Evolutionary conservation across 1,140 invertebrate species (phyloP).

Genomic region (Rhyzopertha dominica): DNA sequence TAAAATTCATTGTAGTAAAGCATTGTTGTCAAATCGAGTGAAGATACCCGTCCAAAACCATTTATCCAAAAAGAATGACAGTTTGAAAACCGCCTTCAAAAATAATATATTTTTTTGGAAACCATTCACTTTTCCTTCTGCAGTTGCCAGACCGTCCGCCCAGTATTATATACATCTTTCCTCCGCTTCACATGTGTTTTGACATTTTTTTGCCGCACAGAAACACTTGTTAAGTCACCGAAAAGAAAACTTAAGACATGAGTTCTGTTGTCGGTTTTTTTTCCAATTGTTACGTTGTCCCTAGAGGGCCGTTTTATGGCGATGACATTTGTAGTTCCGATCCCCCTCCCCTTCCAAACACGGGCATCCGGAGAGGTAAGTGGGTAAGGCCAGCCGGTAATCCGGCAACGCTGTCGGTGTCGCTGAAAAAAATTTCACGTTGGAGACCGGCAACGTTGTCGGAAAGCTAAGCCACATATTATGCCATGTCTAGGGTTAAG

Average conservation of each 20-base stretch:
- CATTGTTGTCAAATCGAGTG: no score
- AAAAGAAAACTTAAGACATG: slow-evolving; percentile 1
- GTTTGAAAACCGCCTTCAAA: no score
- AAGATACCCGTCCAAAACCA: no score
- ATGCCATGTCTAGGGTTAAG: no score
- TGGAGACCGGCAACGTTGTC: no score
- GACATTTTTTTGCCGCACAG: slow-evolving; percentile 46
- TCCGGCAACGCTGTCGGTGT: slow-evolving; percentile 10
- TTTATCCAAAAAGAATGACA: slow-evolving; percentile 2
- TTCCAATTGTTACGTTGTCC: slow-evolving; percentile 43
- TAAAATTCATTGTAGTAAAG: no score
- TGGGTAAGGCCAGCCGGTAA: slow-evolving; percentile 42
- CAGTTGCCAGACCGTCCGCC: slow-evolving; percentile 2
- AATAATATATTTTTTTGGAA: no score
- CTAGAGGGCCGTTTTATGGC: slow-evolving; percentile 39
- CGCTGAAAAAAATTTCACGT: no score
- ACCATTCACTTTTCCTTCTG: no score
- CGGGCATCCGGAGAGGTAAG: slow-evolving; percentile 46
- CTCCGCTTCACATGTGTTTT: slow-evolving; percentile 46
- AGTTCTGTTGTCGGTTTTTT: slow-evolving; percentile 17
- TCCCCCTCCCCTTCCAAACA: slow-evolving; percentile 36
- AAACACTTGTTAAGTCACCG: no score
- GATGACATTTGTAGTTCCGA: slow-evolving; percentile 38
- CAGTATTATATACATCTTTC: no score
- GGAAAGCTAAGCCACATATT: no score